These are phyloP conservation scores for Falco biarmicus DNA, from an alignment of 2,797 vertebrate genomes.

Conservation along the genomic window DNA sequence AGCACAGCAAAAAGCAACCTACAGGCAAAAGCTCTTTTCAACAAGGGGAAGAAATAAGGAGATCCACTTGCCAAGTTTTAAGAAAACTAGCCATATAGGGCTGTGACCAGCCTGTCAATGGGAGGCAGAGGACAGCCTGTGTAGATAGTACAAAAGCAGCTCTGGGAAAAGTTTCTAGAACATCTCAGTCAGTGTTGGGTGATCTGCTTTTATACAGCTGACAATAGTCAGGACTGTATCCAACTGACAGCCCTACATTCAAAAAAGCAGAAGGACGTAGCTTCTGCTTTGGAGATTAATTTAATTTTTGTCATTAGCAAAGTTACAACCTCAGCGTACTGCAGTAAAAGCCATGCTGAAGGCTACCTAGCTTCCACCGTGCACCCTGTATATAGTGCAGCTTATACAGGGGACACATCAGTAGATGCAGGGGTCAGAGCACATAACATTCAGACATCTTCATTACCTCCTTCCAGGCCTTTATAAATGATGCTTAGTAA, in stretches of 20 bases:
- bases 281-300: not conserved
- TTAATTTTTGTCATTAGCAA: not conserved
- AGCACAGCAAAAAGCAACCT: not conserved
- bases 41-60: not conserved
- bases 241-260: not conserved
- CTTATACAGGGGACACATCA: not conserved
- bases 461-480: not conserved
- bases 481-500: not conserved
- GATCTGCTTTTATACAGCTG: not conserved
- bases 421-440: not conserved
- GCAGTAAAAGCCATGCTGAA: not conserved
- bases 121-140: not conserved
- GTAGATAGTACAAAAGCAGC: not conserved
- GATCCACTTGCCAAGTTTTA: not conserved
- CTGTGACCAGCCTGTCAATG: not conserved
- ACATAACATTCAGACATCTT: not conserved
- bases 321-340: not conserved
- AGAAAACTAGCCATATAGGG: not conserved
- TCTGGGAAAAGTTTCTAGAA: not conserved
- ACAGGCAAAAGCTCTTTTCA: not conserved
- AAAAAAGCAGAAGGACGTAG: not conserved
- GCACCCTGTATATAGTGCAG: no score
- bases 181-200: not conserved
- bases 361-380: not conserved
- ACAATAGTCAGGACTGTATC: not conserved